Evolutionary conservation across 2,888 invertebrate genomes (phyloP).

Genomic region (Epistrophe eligans): DNA sequence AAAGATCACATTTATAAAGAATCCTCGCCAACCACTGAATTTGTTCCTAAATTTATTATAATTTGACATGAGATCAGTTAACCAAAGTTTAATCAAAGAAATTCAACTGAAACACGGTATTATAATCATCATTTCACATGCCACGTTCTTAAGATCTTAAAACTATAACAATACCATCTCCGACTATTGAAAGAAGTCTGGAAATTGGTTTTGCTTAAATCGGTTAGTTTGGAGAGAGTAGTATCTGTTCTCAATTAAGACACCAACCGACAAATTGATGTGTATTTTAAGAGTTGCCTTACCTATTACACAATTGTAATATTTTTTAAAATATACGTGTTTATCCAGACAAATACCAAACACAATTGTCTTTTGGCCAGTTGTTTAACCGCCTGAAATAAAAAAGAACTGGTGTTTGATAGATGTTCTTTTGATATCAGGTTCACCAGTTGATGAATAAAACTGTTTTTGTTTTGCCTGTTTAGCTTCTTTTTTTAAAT

Average conservation of each 20-base stretch:
- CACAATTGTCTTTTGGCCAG: slow-evolving; percentile 73
- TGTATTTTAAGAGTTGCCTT: slow-evolving; percentile 80
- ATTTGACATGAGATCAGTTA: slow-evolving; percentile 81
- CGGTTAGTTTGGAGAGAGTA: slow-evolving; percentile 43
- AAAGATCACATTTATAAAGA: slow-evolving; percentile 2
- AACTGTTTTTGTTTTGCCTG: slow-evolving; percentile 65
- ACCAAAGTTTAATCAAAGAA: slow-evolving; percentile 85
- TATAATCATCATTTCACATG: slow-evolving; percentile 81
- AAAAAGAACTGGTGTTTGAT: slow-evolving; percentile 97
- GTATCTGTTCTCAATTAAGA: slow-evolving; percentile 66
- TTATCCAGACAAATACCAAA: slow-evolving; percentile 71
- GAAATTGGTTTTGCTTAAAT: slow-evolving; percentile 37
- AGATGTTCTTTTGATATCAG: slow-evolving; percentile 85
- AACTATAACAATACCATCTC: slow-evolving; percentile 36
- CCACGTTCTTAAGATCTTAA: slow-evolving; percentile 69
- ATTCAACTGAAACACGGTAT: slow-evolving; percentile 88
- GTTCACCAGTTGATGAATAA: slow-evolving; percentile 79
- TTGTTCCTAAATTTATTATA: neutral
- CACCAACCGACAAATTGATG: slow-evolving; percentile 42
- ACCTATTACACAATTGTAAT: slow-evolving; percentile 78
- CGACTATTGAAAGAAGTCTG: slow-evolving; percentile 51
- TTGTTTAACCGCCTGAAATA: slow-evolving; percentile 88
- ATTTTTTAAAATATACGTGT: slow-evolving; percentile 78
- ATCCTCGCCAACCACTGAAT: neutral
- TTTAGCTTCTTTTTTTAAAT: slow-evolving; percentile 57